Percentiles rank a stretch among this genome's conserved stretches.
phyloP scores from a whole-genome alignment of 2,113 vertebrate genomes.

The Myotis lucifugus region DNA sequence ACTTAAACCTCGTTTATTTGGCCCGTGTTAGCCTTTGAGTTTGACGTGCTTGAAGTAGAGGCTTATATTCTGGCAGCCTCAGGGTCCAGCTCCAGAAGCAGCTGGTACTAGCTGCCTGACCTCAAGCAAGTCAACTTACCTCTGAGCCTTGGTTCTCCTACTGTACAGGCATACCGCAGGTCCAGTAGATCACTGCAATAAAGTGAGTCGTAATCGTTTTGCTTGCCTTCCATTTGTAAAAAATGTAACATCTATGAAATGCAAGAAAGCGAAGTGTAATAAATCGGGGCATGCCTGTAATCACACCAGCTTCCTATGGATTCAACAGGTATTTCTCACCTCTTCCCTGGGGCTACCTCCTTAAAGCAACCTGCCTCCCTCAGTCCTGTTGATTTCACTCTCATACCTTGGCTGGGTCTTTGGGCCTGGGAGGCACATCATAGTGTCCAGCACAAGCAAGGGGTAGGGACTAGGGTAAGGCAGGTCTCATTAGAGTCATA shows the following conservation, averaged over 20 bases:
- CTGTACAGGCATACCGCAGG: too few relatives aligned
- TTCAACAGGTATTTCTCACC: background rate
- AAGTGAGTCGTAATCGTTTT: background rate
- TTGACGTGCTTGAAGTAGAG: too few relatives aligned
- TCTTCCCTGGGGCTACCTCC: background rate
- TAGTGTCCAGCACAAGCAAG: background rate
- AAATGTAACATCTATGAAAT: background rate
- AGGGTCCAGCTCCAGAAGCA: background rate
- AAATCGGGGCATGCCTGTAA: background rate
- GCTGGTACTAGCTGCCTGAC: background rate
- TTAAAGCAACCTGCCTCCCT: background rate
- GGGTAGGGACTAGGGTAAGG: background rate
- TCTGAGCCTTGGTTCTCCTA: background rate
- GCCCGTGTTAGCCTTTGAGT: too few relatives aligned
- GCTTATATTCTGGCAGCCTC: background rate
- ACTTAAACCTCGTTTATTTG: too few relatives aligned
- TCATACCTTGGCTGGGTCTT: background rate
- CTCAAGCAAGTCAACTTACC: background rate
- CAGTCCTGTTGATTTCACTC: background rate
- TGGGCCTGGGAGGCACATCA: background rate
- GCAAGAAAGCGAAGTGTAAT: background rate
- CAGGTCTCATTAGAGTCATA: background rate
- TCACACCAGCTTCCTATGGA: background rate
- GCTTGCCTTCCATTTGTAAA: background rate
- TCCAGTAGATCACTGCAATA: background rate